These are phyloP conservation scores for Botia kubotai DNA, from an alignment of 2,797 vertebrate species.

Conservation along the genomic window DNA sequence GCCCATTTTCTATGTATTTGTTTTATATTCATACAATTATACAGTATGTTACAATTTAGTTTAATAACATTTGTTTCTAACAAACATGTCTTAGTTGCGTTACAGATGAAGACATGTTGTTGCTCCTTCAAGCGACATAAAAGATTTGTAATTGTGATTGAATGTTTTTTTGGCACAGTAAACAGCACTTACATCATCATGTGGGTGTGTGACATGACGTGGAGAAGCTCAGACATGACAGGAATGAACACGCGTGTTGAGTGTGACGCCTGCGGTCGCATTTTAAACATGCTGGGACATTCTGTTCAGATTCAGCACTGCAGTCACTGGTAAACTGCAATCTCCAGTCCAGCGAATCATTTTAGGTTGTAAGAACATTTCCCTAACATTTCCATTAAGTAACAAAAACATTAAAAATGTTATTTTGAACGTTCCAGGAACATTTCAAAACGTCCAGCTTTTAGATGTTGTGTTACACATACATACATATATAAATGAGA, in stretches of 20 bases:
- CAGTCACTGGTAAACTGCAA: background rate
- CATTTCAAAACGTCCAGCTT: too few species aligned
- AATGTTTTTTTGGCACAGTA: slow-evolving; percentile 63
- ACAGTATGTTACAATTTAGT: background rate
- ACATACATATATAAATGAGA: too few species aligned
- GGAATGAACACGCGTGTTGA: slow-evolving; percentile 58
- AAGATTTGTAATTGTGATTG: background rate
- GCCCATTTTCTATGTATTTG: background rate
- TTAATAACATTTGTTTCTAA: background rate
- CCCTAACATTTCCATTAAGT: too few species aligned
- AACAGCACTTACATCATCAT: slow-evolving; percentile 73
- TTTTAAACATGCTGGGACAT: background rate
- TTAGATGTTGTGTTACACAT: too few species aligned
- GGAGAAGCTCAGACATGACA: slow-evolving; percentile 39
- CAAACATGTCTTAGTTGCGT: background rate
- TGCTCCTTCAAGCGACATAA: background rate
- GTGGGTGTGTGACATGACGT: slow-evolving; percentile 68
- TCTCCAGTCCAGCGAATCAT: background rate
- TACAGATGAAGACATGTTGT: background rate
- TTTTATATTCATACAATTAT: background rate
- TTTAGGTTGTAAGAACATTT: too few species aligned
- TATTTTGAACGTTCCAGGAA: too few species aligned
- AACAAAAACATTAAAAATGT: too few species aligned
- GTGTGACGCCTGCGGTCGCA: background rate
- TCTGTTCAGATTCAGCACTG: slow-evolving; percentile 7